phyloP scores from a whole-genome alignment of 2,113 vertebrate species.

The Muntiacus reevesi region DNA sequence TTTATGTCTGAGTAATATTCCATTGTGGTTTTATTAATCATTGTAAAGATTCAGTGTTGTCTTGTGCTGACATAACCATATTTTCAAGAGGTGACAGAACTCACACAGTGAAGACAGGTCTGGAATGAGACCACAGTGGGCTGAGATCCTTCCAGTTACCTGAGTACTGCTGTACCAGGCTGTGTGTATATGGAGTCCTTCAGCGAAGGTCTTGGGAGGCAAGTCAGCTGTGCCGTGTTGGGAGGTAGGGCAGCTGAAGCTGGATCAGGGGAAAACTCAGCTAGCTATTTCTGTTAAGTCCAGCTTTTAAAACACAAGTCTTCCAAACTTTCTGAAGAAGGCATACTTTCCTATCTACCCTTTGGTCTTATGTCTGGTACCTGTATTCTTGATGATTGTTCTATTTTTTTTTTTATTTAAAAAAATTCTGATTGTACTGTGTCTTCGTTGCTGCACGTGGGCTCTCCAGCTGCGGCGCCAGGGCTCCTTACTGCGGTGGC shows the following conservation, averaged over 20 bases:
- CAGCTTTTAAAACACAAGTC: constrained; percentile 34
- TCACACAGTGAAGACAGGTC: constrained; percentile 35
- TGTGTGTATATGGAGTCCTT: not conserved
- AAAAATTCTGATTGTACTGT: not conserved
- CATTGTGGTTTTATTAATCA: constrained; percentile 34
- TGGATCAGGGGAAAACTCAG: constrained; percentile 28
- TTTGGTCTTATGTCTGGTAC: constrained; percentile 72
- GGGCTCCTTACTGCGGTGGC: not conserved
- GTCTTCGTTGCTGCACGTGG: not conserved
- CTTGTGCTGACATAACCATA: constrained; percentile 52
- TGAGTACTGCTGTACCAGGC: not conserved
- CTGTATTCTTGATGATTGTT: constrained; percentile 73
- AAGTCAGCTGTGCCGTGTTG: not conserved
- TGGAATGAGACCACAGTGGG: not conserved
- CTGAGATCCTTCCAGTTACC: not conserved
- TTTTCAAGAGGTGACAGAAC: constrained; percentile 58
- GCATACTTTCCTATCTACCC: constrained; percentile 73
- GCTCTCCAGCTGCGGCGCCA: not conserved
- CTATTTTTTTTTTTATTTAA: not conserved
- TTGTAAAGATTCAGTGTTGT: constrained; percentile 57
- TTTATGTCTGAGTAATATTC: not conserved
- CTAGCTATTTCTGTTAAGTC: constrained; percentile 52
- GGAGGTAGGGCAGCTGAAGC: constrained; percentile 30
- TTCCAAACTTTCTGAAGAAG: constrained; percentile 58
- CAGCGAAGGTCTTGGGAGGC: not conserved